phyloP scores from a whole-genome alignment of 2,113 vertebrate genomes.

The Polyodon spathula region DNA sequence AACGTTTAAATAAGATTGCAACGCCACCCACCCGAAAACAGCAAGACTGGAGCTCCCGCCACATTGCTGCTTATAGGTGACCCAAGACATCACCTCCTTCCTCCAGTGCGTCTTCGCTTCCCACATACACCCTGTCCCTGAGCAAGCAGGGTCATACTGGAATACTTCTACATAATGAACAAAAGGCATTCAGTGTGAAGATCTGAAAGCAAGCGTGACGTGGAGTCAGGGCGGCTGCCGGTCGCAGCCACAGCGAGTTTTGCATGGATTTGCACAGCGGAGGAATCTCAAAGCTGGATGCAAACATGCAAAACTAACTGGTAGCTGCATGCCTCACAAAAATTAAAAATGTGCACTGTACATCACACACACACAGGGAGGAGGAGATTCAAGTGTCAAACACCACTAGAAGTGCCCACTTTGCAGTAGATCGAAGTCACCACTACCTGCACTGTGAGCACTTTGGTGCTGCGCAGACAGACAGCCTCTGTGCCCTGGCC shows the following conservation, averaged over 20 bases:
- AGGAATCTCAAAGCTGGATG: constrained; percentile 66
- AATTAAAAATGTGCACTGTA: background rate
- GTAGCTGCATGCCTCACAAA: constrained; percentile 31
- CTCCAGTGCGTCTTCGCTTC: background rate
- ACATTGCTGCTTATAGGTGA: constrained; percentile 43
- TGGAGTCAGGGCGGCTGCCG: too few relatives aligned
- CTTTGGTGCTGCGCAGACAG: constrained; percentile 84
- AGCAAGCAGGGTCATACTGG: too few relatives aligned
- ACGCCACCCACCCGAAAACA: constrained; percentile 92
- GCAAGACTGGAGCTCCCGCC: constrained; percentile 54
- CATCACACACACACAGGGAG: background rate
- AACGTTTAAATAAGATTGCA: constrained; percentile 74
- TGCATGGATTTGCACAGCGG: constrained; percentile 96
- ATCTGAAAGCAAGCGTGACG: too few relatives aligned
- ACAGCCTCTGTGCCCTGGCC: too few relatives aligned
- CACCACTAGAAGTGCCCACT: constrained; percentile 91
- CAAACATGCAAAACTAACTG: constrained; percentile 93
- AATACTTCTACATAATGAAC: too few relatives aligned
- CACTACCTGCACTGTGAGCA: constrained; percentile 99
- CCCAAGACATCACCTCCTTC: constrained; percentile 32
- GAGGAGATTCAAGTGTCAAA: constrained; percentile 42
- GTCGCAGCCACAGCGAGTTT: constrained; percentile 71
- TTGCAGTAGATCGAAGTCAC: constrained; percentile 76
- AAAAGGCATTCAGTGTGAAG: too few relatives aligned
- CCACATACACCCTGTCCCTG: too few relatives aligned